Evolutionary conservation across 2,113 vertebrate species (phyloP).

Genomic region (Melanostigma gelatinosum): DNA sequence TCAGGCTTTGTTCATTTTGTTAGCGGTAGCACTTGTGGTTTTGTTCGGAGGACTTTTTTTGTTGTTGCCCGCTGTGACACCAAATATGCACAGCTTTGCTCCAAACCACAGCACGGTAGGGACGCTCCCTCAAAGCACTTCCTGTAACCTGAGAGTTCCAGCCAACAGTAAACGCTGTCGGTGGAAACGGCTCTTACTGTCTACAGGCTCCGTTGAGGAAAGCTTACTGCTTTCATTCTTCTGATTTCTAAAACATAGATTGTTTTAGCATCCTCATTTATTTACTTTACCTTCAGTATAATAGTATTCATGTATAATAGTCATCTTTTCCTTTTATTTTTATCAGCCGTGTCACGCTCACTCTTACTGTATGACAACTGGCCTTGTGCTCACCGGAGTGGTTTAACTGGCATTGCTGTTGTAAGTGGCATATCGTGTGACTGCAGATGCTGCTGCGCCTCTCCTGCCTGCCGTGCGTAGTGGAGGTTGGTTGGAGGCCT

Average conservation of each 20-base stretch:
- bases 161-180: slow-evolving; percentile 46
- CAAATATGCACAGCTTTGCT: slow-evolving; percentile 63
- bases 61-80: slow-evolving; percentile 60
- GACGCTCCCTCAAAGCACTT: slow-evolving; percentile 65
- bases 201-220: slow-evolving; percentile 7
- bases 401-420: slow-evolving; percentile 25
- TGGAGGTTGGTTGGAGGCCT: slow-evolving; percentile 68
- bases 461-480: slow-evolving; percentile 34
- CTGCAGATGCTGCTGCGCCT: slow-evolving; percentile 52
- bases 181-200: slow-evolving; percentile 52
- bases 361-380: slow-evolving; percentile 8
- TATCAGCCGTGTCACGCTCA: background rate
- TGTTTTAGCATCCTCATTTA: background rate
- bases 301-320: background rate
- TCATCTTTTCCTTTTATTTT: background rate
- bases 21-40: slow-evolving; percentile 60
- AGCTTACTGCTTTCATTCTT: slow-evolving; percentile 1
- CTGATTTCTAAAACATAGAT: slow-evolving; percentile 23
- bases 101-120: slow-evolving; percentile 58
- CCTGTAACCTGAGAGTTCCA: slow-evolving; percentile 75
- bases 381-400: slow-evolving; percentile 10
- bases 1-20: slow-evolving; percentile 48
- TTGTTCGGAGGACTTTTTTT: slow-evolving; percentile 55
- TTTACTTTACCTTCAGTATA: background rate
- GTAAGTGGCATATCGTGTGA: slow-evolving; percentile 16